A percentile compares a stretch with the other conserved stretches of the same genome.
These are phyloP conservation scores for Thymelicus acteon DNA, from an alignment of 2,888 invertebrate species.

Conservation along the genomic window DNA sequence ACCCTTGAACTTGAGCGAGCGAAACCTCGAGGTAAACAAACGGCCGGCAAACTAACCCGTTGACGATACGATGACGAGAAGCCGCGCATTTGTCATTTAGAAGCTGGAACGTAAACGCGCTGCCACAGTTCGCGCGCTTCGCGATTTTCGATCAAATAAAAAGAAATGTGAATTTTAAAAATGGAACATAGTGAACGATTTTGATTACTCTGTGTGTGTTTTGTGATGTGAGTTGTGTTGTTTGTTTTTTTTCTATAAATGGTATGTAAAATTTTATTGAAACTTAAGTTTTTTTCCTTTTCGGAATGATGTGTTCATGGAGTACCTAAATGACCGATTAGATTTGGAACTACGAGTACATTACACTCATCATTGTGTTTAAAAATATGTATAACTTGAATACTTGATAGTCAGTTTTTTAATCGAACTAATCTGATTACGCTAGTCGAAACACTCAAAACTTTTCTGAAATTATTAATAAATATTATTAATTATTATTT, in stretches of 20 bases:
- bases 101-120: slow-evolving; percentile 69
- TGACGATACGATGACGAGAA: slow-evolving; percentile 58
- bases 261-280: slow-evolving; percentile 52
- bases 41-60: slow-evolving; percentile 55
- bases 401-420: no score
- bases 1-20: slow-evolving; percentile 78
- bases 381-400: no score
- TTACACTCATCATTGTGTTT: no score
- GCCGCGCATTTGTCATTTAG: slow-evolving; percentile 80
- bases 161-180: slow-evolving; percentile 28
- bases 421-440: no score
- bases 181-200: slow-evolving; percentile 43
- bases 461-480: no score
- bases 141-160: slow-evolving; percentile 56
- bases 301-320: slow-evolving; percentile 52
- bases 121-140: slow-evolving; percentile 57
- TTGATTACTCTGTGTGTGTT: slow-evolving; percentile 42
- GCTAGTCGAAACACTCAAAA: no score
- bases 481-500: no score
- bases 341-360: slow-evolving; percentile 25
- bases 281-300: slow-evolving; percentile 19
- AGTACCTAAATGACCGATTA: slow-evolving; percentile 71
- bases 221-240: slow-evolving; percentile 46
- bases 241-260: slow-evolving; percentile 45
- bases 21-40: slow-evolving; percentile 69